Conservation (phyloP, 2,797 vertebrate species). For the Sphenodon punctatus region DNA sequence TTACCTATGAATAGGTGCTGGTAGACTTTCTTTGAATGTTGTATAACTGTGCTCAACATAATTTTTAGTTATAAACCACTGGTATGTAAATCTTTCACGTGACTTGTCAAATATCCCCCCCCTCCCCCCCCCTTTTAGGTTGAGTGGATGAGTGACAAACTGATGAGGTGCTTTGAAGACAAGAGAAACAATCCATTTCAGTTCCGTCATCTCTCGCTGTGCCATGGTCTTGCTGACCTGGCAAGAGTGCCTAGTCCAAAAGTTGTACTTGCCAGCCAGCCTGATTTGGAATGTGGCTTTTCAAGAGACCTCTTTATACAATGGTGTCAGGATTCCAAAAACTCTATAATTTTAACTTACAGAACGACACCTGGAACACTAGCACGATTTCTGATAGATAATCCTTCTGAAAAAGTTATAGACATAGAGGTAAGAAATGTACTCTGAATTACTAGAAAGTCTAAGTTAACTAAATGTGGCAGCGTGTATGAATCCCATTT, state of each 20-base stretch:
- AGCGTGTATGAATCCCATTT: background rate
- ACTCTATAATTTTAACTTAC: constrained; percentile 95
- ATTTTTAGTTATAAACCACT: background rate
- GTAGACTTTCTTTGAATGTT: too few relatives aligned
- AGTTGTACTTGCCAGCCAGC: constrained; percentile 97
- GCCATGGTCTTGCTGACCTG: constrained; percentile 93
- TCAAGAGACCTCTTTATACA: constrained; percentile 98
- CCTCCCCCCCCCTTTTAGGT: constrained; percentile 75
- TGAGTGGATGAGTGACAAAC: constrained; percentile 99
- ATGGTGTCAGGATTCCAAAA: constrained; percentile 94
- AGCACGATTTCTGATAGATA: constrained; percentile 93
- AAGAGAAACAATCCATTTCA: constrained; percentile 99
- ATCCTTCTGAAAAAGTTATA: constrained; percentile 92
- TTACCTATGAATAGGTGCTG: background rate
- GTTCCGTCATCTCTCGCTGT: constrained; percentile 94
- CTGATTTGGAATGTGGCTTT: constrained; percentile 97
- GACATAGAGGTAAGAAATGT: constrained; percentile 90
- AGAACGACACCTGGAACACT: constrained; percentile 96
- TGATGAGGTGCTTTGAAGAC: constrained; percentile 99
- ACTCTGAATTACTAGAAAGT: background rate
- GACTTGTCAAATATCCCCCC: background rate
- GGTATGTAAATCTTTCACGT: background rate
- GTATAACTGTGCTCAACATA: too few relatives aligned
- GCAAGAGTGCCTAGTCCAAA: constrained; percentile 96
- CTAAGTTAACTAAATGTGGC: background rate